phyloP scores from a whole-genome alignment of 1,140 invertebrate genomes.

The Macrostomum lignano region DNA sequence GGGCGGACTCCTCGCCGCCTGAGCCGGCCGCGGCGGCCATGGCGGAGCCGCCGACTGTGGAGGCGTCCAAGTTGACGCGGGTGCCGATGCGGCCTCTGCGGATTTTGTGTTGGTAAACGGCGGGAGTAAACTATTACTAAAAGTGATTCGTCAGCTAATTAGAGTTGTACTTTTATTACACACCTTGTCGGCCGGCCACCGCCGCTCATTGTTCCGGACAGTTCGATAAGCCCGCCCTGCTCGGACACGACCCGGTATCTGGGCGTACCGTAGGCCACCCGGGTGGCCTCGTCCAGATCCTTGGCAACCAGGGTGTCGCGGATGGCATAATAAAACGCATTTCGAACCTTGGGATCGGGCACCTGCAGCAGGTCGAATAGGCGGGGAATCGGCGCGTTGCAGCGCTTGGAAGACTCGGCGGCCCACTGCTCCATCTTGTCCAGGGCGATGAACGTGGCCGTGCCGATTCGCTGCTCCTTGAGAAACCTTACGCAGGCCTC shows the following conservation, averaged over 20 bases:
- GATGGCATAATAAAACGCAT: constrained; percentile 66
- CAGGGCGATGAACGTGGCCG: constrained; percentile 30
- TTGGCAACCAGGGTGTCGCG: constrained; percentile 59
- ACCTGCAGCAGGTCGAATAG: constrained; percentile 62
- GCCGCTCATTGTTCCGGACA: constrained; percentile 56
- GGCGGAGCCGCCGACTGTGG: no score
- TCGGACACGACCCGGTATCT: constrained; percentile 57
- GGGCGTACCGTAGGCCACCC: constrained; percentile 43
- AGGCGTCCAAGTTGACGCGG: no score
- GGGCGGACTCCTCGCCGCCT: no score
- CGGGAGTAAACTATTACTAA: no score
- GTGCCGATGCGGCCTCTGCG: constrained; percentile 23
- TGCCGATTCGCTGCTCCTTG: constrained; percentile 39
- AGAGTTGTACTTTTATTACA: no score
- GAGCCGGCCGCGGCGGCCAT: no score
- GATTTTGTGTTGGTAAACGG: no score
- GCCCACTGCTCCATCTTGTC: constrained; percentile 32
- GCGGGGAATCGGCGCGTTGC: constrained; percentile 33
- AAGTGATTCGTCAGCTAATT: no score
- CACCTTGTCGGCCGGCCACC: constrained; percentile 50
- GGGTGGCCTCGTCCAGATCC: constrained; percentile 55
- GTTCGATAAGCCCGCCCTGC: constrained; percentile 1
- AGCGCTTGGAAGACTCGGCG: neutral
- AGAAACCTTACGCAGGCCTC: constrained; percentile 53
- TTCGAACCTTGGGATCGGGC: constrained; percentile 42